A percentile compares a stretch with the other conserved stretches of the same genome.
phyloP scores from a whole-genome alignment of 2,113 vertebrate genomes.

The Chaetorhynchus papuensis region DNA sequence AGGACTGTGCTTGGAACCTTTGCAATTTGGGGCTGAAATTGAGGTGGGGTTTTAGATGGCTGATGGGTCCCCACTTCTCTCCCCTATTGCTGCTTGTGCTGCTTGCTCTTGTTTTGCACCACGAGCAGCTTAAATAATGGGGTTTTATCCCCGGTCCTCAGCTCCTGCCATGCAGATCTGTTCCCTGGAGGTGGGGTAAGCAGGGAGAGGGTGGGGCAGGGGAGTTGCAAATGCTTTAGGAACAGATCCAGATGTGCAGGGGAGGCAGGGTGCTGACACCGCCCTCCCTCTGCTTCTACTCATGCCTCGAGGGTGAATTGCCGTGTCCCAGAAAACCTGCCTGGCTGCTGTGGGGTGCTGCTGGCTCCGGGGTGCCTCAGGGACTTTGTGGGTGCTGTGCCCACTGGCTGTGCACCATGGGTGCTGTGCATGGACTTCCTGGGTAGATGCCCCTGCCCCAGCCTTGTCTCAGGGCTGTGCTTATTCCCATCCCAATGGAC shows the following conservation, averaged over 20 bases:
- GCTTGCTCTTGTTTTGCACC: background rate
- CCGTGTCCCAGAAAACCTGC: background rate
- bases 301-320: background rate
- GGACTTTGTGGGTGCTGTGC: background rate
- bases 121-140: background rate
- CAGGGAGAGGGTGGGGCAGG: background rate
- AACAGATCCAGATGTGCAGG: background rate
- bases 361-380: background rate
- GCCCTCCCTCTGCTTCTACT: background rate
- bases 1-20: background rate
- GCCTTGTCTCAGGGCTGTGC: background rate
- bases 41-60: background rate
- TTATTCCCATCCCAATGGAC: background rate
- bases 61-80: background rate
- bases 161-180: background rate
- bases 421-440: fast-evolving
- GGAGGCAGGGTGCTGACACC: background rate
- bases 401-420: fast-evolving
- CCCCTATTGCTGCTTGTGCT: background rate
- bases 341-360: background rate
- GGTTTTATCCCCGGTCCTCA: background rate
- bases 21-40: background rate
- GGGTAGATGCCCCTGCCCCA: background rate
- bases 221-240: background rate
- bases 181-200: background rate